These are phyloP conservation scores for Sebastes hopkinsi DNA, from an alignment of 2,797 vertebrate genomes.

Conservation along the genomic window DNA sequence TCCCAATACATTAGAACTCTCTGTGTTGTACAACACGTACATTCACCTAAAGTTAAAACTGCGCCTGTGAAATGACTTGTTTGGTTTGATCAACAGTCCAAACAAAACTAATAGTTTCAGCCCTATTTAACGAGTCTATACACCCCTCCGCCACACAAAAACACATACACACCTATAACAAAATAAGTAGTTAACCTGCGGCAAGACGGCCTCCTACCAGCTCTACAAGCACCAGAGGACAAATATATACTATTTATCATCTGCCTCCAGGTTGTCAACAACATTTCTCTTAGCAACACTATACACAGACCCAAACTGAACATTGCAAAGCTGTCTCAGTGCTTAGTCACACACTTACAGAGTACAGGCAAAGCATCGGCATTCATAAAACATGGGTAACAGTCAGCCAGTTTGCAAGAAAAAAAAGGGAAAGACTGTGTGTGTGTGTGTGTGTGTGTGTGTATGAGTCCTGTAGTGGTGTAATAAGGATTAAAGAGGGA, in stretches of 20 bases:
- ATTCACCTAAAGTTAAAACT: too few relatives aligned
- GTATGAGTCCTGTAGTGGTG: slow-evolving; percentile 5
- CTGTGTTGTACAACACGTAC: too few relatives aligned
- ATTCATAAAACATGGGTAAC: background rate
- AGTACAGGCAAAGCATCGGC: background rate
- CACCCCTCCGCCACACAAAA: background rate
- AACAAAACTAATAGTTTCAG: background rate
- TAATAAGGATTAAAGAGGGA: slow-evolving; percentile 51
- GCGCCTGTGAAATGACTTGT: too few relatives aligned
- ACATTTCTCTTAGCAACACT: background rate
- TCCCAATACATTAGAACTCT: too few relatives aligned
- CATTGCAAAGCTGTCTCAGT: background rate
- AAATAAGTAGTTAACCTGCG: background rate
- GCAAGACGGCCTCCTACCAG: background rate
- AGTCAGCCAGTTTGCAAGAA: background rate
- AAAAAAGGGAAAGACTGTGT: background rate
- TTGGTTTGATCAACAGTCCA: too few relatives aligned
- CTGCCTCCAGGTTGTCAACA: background rate
- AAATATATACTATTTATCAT: background rate
- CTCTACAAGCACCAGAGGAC: background rate
- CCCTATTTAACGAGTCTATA: background rate
- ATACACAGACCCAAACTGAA: background rate
- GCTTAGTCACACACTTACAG: background rate
- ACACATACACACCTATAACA: background rate
- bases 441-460: background rate